Evolutionary conservation across 2,888 invertebrate species (phyloP).

Genomic region (Xestia xanthographa): DNA sequence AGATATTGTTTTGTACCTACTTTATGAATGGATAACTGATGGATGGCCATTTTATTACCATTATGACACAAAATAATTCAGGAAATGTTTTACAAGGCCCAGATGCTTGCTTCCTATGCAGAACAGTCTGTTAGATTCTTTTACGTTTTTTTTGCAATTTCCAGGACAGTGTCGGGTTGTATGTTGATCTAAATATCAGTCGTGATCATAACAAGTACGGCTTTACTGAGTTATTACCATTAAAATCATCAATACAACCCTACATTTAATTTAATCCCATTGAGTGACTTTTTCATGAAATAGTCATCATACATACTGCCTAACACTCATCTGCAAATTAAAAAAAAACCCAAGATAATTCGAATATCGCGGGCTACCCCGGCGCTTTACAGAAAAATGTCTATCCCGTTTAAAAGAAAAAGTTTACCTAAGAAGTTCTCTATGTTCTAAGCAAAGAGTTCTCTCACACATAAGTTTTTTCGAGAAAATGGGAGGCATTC

Average conservation of each 20-base stretch:
- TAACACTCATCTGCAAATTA: no score
- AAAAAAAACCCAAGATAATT: not conserved
- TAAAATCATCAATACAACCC: no score
- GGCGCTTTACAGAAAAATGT: not conserved
- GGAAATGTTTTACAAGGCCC: not conserved
- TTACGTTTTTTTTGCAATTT: no score
- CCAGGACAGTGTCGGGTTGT: no score
- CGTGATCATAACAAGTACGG: no score
- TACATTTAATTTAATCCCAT: no score
- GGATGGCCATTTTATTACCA: not conserved
- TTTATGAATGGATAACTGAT: not conserved
- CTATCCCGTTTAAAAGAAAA: not conserved
- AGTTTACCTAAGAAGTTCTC: not conserved
- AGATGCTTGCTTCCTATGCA: not conserved
- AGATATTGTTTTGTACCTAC: not conserved
- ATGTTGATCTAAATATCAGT: no score
- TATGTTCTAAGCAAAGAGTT: not conserved
- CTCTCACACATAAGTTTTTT: conserved; percentile 6
- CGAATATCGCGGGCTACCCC: not conserved
- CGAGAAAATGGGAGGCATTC: conserved; percentile 12
- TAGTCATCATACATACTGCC: not conserved
- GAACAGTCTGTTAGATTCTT: not conserved
- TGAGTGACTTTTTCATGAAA: no score
- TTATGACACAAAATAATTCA: not conserved
- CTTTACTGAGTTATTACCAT: no score